Evolutionary conservation across 1,140 invertebrate species (phyloP), one percentile per base, ranked within the genome.

Genomic region (Camponotus pennsylvanicus): DNA sequence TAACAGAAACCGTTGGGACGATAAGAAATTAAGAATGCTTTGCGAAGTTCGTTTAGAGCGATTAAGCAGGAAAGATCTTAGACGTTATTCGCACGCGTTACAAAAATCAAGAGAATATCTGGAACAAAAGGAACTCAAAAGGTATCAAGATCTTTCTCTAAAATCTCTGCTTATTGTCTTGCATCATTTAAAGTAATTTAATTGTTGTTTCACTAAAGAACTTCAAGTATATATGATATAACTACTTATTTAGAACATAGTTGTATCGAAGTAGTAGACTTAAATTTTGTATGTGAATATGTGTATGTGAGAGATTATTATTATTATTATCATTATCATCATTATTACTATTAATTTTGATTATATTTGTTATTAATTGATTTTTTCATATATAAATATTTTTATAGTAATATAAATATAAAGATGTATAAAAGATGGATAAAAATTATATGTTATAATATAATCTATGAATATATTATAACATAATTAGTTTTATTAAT

Each of bases 51-150:
- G 73, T 21, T 37, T 94, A 59, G 49, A 88, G 63, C 84, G 84
- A 88, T 87, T 94, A 13, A 59, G 76, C 0, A 21, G 88, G 59
- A 85, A 59, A 15, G 78, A 86, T 55, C 88, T 94, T 57, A 63
- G 82, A 37, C 88, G 88, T n/a, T 40, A 93, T 76, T 75, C 86
- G 0, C 59, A 73, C 27, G 90, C 91, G 6, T 91, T 94, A 40
- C 27, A 87, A 57, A 92, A 90, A 67, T 94, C 93, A 15, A 92
- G 86, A 67, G 80, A 90, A 59, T 89, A 93, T 88, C 70, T 93
- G 84, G 93, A 92, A 34, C 67, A 84, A 67, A 93, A 92, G 88
- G 59, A 89, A 71, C 34, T 94, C 7, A 82, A 89, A 90, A 94
- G 93, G 93, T 94, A 94, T 83, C 85, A 0, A 88, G 64, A 71